A percentile compares a stretch with the other conserved stretches of the same genome.
phyloP scores from a whole-genome alignment of 30 jellyfish, hydroid and myxozoan species.

The Rhopilema esculentum region DNA sequence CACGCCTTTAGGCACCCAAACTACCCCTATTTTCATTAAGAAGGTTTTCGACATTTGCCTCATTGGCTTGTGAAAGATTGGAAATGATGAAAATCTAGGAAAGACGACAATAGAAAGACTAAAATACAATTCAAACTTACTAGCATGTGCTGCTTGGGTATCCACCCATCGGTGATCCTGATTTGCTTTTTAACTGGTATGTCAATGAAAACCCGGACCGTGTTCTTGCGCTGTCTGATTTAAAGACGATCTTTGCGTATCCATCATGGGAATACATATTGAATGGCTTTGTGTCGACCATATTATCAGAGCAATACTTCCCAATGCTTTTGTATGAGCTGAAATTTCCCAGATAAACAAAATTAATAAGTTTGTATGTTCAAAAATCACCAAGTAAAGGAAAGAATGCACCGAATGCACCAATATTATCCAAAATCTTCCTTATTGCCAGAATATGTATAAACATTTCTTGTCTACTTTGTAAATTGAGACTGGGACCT shows the following conservation, averaged over 20 bases:
- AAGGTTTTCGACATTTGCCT: no score
- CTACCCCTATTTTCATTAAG: no score
- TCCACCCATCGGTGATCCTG: not conserved
- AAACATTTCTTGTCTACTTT: no score
- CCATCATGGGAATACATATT: conserved; percentile 12
- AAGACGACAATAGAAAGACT: no score
- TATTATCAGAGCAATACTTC: not conserved
- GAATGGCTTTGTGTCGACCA: not conserved
- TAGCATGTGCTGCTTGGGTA: not conserved
- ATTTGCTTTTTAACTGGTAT: not conserved
- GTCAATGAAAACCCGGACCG: not conserved
- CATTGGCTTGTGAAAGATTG: no score
- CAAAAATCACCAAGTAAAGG: no score
- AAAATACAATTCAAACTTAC: not conserved
- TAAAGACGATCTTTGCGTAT: not conserved
- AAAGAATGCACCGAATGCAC: no score
- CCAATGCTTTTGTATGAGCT: conserved; percentile 4
- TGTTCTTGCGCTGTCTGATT: not conserved
- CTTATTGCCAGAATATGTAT: no score
- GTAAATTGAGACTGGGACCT: no score
- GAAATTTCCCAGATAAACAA: not conserved
- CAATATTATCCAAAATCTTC: no score
- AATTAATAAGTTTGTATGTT: not conserved
- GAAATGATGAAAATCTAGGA: no score
- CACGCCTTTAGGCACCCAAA: no score